These are phyloP conservation scores for Alaudala cheleensis DNA, from an alignment of 2,113 vertebrate species.

Conservation along the genomic window DNA sequence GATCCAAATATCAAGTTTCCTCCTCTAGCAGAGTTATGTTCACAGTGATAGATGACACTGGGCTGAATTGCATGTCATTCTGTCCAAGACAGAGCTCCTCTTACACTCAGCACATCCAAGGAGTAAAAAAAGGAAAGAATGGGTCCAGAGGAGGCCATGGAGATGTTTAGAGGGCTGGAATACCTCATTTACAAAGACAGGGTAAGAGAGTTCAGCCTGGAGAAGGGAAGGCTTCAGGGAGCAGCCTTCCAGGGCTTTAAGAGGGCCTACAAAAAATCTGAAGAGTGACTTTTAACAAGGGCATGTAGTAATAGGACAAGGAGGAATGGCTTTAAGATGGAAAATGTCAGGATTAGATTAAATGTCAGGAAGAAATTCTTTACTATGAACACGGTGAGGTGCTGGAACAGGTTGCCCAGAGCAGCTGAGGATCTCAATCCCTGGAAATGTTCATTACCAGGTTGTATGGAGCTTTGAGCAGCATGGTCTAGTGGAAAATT, in stretches of 20 bases:
- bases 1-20: background rate
- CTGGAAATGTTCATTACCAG: background rate
- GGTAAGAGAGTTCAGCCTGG: background rate
- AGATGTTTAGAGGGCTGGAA: background rate
- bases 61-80: rapidly evolving
- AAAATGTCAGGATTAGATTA: too few relatives aligned
- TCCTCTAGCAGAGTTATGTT: background rate
- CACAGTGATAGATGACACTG: background rate
- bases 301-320: too few relatives aligned
- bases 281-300: too few relatives aligned
- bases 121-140: background rate
- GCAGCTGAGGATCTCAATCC: background rate
- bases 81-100: background rate
- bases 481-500: background rate
- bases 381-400: background rate
- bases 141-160: background rate
- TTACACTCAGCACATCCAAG: background rate
- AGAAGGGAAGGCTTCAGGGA: background rate
- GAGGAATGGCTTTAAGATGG: too few relatives aligned
- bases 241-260: background rate
- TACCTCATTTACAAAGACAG: too few relatives aligned
- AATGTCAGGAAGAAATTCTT: background rate
- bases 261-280: background rate
- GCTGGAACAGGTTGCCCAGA: background rate
- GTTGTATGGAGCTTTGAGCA: background rate